Percentiles rank a stretch among this genome's conserved stretches.
phyloP scores from a whole-genome alignment of 2,797 vertebrate species.

The Chlorospingus flavigularis region DNA sequence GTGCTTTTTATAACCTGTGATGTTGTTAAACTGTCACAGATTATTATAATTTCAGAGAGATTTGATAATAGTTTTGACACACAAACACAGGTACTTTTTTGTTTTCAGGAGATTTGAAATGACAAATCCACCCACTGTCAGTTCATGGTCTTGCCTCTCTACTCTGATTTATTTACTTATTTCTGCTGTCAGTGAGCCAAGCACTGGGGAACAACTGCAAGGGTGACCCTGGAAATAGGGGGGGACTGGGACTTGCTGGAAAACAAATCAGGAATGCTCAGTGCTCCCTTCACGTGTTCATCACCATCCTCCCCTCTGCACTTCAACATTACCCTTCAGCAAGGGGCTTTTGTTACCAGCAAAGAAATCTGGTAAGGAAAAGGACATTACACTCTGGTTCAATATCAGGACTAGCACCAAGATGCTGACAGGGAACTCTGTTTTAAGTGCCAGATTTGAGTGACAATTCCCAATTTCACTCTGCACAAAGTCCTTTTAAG shows the following conservation, averaged over 20 bases:
- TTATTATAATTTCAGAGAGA: slow-evolving; percentile 22
- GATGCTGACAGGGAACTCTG: background rate
- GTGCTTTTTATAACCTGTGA: background rate
- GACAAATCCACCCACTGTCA: slow-evolving; percentile 39
- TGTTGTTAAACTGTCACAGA: slow-evolving; percentile 11
- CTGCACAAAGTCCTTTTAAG: background rate
- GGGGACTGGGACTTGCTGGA: background rate
- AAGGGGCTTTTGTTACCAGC: fast-evolving
- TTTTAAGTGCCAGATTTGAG: background rate
- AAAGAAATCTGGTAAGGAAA: background rate
- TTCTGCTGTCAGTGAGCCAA: background rate
- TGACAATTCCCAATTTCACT: background rate
- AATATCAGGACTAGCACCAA: background rate
- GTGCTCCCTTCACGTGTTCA: background rate
- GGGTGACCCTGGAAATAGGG: background rate
- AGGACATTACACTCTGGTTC: background rate
- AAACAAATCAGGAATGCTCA: background rate
- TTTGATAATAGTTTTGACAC: slow-evolving; percentile 41
- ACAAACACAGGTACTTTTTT: slow-evolving; percentile 16
- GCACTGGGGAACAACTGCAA: background rate
- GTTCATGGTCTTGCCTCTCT: background rate
- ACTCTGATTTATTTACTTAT: slow-evolving; percentile 6
- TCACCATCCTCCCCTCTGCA: background rate
- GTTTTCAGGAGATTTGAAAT: background rate
- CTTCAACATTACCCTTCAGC: background rate